These are phyloP conservation scores for Caenorhabditis inopinata DNA, from an alignment of 1,140 invertebrate species.

Conservation along the genomic window DNA sequence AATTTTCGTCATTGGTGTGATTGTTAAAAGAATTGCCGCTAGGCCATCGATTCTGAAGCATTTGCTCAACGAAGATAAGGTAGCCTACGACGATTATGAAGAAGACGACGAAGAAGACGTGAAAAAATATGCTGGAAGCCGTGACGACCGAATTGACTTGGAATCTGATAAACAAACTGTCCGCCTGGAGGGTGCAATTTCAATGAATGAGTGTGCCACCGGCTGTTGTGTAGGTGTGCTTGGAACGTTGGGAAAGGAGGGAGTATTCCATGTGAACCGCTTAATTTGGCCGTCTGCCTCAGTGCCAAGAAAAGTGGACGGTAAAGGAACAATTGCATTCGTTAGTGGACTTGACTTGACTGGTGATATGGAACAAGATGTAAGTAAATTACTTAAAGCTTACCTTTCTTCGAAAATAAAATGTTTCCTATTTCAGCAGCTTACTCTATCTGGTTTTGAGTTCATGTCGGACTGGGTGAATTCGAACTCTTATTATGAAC, in stretches of 20 bases:
- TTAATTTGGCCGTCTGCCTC: neutral
- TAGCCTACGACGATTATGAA: neutral
- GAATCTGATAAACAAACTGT: conserved; percentile 6
- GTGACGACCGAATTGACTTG: neutral
- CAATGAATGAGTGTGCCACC: conserved; percentile 22
- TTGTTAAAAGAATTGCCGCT: neutral
- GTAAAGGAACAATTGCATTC: neutral
- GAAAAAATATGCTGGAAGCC: conserved; percentile 12
- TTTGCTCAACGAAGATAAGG: conserved; percentile 1
- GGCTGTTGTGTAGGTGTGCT: conserved; percentile 33
- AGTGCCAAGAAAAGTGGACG: neutral
- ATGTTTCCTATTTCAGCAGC: neutral
- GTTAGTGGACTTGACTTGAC: neutral
- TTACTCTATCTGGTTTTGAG: neutral
- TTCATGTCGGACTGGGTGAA: conserved; percentile 9
- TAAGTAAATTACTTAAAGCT: neutral
- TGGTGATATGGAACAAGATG: neutral
- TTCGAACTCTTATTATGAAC: neutral
- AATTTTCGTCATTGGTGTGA: neutral
- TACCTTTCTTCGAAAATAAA: too few relatives aligned
- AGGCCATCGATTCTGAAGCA: neutral
- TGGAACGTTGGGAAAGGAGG: conserved; percentile 2
- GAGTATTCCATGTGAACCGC: conserved; percentile 2
- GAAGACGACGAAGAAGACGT: neutral
- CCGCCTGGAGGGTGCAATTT: neutral